A percentile compares a stretch with the other conserved stretches of the same genome.
Evolutionary conservation across 1,140 invertebrate species (phyloP).

Genomic region (Hycleus cichorii): DNA sequence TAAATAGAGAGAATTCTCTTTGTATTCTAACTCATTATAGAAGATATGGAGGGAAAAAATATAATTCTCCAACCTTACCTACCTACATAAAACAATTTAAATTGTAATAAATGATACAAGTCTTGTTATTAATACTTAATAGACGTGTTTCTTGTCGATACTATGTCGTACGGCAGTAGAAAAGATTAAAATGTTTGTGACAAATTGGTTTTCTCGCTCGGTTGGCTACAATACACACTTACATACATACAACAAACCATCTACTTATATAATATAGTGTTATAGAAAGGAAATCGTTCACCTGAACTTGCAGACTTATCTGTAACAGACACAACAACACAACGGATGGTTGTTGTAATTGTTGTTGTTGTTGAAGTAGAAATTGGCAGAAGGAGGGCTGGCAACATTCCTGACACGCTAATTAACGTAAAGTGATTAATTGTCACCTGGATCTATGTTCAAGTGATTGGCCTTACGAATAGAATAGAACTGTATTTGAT

Average conservation of each 20-base stretch:
- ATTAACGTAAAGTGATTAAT: constrained; percentile 24
- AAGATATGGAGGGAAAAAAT: no score
- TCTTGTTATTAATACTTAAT: background rate
- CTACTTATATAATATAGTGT: no score
- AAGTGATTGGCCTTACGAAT: constrained; percentile 13
- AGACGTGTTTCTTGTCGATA: background rate
- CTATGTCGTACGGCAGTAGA: background rate
- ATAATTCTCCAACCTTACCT: background rate
- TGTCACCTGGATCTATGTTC: constrained; percentile 19
- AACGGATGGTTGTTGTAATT: no score
- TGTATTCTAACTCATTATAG: no score
- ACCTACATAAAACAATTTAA: background rate
- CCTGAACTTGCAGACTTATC: constrained; percentile 10
- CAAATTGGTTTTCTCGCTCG: constrained; percentile 23
- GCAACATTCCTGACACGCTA: constrained; percentile 17
- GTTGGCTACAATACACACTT: constrained; percentile 9
- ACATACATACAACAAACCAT: no score
- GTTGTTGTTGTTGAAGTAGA: no score
- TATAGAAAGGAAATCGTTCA: constrained; percentile 12
- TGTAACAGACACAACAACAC: background rate
- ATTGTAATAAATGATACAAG: background rate
- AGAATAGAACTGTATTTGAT: constrained; percentile 7
- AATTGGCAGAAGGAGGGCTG: background rate
- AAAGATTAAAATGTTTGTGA: constrained; percentile 19
- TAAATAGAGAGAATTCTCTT: no score